Base-by-base conservation (phyloP, 2,113 vertebrate genomes). In the Pterocles orientalis region DNA sequence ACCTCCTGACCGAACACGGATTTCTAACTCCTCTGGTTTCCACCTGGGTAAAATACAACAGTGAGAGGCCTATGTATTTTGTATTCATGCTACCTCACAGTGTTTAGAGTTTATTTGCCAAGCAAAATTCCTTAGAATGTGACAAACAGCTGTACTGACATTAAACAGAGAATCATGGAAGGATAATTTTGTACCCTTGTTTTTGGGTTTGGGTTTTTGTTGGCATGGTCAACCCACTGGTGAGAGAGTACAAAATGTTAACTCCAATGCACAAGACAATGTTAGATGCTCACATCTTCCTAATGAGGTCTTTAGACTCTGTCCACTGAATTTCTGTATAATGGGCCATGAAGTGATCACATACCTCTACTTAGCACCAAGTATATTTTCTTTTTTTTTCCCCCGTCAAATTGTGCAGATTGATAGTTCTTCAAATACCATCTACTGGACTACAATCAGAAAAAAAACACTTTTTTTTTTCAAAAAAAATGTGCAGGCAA, bases 261-360 rank as follows among this genome's bases (percentile, higher is more conserved):
- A 64, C 3, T n/a, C 21, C 43, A 60, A 7, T 0, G 3, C 14
- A 64, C 5, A 28, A 31, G 43, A 41, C 5, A n/a, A n/a, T 39
- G 15, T 34, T 51, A 71, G 31, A 58, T 68, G 31, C 1, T 34
- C 4, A 9, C 2, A 12, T 25, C 3, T 64, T 72, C 26, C 7
- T 45, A 60, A 19, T 23, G 50, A 45, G 2, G 2, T 69, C 53
- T 72, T 83, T 53, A 73, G 80, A 60, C 3, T 43, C 34, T 60
- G 9, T 56, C 11, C 8, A 39, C 28, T 45, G 13, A 64, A 69
- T 65, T 51, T 64, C 25, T 60, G 8, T 57, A 56, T 8, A 76
- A 43, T 3, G 47, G 41, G 23, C 72, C 72, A 76, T 33, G 3
- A 60, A 62, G 7, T 14, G 18, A 61, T 36, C 10, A 26, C 7